Evolutionary conservation across 2,113 vertebrate species (phyloP).

Genomic region (Rafetus swinhoei): DNA sequence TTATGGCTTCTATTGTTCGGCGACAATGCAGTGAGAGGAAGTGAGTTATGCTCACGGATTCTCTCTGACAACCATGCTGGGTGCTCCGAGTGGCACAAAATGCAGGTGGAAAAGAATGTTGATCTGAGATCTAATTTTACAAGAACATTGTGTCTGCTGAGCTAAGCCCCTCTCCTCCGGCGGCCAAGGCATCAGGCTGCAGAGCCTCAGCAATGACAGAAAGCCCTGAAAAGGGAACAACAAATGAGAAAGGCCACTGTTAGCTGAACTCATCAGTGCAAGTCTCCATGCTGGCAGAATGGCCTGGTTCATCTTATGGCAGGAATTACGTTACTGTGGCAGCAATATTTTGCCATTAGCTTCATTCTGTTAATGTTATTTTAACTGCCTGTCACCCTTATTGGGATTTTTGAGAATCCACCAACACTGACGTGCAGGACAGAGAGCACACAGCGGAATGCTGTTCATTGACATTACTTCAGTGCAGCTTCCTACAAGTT

Average conservation of each 20-base stretch:
- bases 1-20: constrained; percentile 53
- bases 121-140: not conserved
- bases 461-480: accelerated
- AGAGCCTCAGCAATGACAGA: not conserved
- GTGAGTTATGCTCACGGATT: not conserved
- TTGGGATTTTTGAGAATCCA: constrained; percentile 47
- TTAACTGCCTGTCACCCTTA: not conserved
- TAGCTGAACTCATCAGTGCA: not conserved
- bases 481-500: accelerated
- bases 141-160: not conserved
- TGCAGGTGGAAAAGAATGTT: constrained; percentile 48
- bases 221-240: not conserved
- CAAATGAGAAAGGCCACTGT: not conserved
- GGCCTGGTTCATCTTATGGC: not conserved
- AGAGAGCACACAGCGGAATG: not conserved
- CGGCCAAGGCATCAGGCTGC: accelerated
- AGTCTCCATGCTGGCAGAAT: accelerated
- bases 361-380: constrained; percentile 16
- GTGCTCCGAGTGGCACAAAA: constrained; percentile 25
- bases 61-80: constrained; percentile 7
- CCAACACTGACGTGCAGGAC: not conserved
- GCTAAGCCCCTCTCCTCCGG: accelerated
- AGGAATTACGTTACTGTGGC: not conserved
- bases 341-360: constrained; percentile 35
- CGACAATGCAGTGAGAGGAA: constrained; percentile 18